Evolutionary conservation across 1,140 invertebrate species (phyloP).

Genomic region (Argopecten irradians): DNA sequence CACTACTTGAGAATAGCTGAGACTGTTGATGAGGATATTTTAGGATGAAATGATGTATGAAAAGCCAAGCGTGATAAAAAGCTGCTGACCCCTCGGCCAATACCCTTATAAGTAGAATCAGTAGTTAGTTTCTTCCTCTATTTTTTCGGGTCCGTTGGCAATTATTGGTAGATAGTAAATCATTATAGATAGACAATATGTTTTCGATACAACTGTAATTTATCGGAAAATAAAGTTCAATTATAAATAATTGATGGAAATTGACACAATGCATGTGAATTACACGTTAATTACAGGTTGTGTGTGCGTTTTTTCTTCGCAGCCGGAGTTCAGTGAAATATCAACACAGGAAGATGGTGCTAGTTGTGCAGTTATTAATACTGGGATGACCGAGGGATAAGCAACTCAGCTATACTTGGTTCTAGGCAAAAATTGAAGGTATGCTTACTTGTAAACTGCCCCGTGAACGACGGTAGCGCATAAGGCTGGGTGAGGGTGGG

Average conservation of each 20-base stretch:
- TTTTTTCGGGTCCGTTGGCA: no score
- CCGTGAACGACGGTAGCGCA: conserved; percentile 50
- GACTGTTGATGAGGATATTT: not conserved
- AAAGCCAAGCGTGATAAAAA: conserved; percentile 2
- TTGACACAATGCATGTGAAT: not conserved
- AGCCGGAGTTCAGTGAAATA: not conserved
- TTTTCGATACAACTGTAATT: not conserved
- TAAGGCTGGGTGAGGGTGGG: conserved; percentile 53
- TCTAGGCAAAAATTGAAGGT: conserved; percentile 27
- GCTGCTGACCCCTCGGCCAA: conserved; percentile 1
- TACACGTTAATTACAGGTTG: not conserved
- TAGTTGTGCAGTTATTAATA: not conserved
- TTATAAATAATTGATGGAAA: not conserved
- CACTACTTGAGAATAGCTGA: not conserved
- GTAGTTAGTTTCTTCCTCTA: not conserved
- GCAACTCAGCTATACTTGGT: not conserved
- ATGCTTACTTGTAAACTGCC: conserved; percentile 59
- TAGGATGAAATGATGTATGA: conserved; percentile 11
- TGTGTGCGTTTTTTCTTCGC: not conserved
- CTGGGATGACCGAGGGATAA: not conserved
- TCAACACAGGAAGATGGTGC: not conserved
- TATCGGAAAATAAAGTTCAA: not conserved
- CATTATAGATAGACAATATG: not conserved
- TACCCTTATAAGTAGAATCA: not conserved
- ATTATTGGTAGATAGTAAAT: no score